Conservation (phyloP, 2,113 vertebrate species). For the Trematocara unimaculatum region DNA sequence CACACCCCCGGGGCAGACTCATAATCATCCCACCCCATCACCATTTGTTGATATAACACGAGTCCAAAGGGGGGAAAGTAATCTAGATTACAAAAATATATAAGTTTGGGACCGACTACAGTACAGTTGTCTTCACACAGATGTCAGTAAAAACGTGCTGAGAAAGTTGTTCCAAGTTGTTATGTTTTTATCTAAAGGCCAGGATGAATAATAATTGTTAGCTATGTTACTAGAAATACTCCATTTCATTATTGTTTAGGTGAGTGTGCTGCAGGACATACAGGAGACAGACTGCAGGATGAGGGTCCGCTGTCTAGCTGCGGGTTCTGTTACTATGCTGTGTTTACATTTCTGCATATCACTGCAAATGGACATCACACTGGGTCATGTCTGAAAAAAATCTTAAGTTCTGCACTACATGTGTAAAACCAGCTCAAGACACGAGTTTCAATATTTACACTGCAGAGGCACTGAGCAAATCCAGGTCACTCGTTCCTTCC, state of each 20-base stretch:
- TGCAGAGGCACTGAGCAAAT: constrained; percentile 1
- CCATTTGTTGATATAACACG: not conserved
- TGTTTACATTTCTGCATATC: not conserved
- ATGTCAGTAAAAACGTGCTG: not conserved
- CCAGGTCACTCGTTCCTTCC: constrained; percentile 7
- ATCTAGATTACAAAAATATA: not conserved
- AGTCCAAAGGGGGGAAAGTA: not conserved
- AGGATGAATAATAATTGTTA: not conserved
- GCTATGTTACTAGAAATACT: not conserved
- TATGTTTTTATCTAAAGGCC: not conserved
- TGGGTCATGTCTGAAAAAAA: not conserved
- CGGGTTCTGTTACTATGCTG: not conserved
- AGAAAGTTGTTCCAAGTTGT: not conserved
- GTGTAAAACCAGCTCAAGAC: not conserved
- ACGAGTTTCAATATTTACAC: not conserved
- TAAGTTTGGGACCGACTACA: not conserved
- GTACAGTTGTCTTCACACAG: not conserved
- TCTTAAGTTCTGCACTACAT: not conserved
- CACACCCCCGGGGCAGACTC: not conserved
- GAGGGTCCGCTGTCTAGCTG: not conserved
- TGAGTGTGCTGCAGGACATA: not conserved
- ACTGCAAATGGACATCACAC: not conserved
- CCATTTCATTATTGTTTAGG: not conserved
- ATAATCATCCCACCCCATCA: not conserved
- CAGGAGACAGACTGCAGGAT: not conserved